Conservation (phyloP, 2,888 invertebrate genomes). For the Criorhina ranunculi region DNA sequence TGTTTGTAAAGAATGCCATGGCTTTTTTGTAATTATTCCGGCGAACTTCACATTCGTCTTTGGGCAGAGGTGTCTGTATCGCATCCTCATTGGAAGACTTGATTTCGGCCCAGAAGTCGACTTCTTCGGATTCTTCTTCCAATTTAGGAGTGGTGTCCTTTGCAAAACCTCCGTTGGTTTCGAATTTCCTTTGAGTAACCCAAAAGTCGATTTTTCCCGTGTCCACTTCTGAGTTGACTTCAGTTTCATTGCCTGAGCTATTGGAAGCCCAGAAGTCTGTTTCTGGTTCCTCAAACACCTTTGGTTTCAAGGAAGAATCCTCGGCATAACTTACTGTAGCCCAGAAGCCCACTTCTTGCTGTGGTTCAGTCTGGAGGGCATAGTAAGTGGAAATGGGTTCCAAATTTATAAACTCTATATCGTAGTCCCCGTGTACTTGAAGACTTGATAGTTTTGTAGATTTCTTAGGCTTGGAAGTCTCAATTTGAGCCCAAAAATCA, state of each 20-base stretch:
- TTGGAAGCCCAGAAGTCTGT: conserved; percentile 79
- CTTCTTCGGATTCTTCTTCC: conserved; percentile 69
- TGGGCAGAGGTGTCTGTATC: conserved; percentile 56
- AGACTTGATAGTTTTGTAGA: conserved; percentile 1
- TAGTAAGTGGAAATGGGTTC: conserved; percentile 38
- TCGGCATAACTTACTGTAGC: conserved; percentile 48
- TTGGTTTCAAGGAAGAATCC: conserved; percentile 37
- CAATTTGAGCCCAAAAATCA: conserved; percentile 50
- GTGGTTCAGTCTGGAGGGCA: conserved; percentile 1
- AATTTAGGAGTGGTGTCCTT: conserved; percentile 9
- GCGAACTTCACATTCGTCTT: conserved; percentile 81
- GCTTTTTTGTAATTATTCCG: conserved; percentile 83
- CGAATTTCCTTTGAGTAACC: conserved; percentile 58
- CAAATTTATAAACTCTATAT: conserved; percentile 49
- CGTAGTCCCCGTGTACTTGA: conserved; percentile 30
- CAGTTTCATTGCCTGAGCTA: conserved; percentile 78
- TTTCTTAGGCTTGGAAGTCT: conserved; percentile 28
- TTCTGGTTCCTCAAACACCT: conserved; percentile 43
- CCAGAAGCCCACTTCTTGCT: conserved; percentile 41
- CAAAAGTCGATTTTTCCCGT: conserved; percentile 71
- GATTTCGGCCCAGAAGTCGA: conserved; percentile 80
- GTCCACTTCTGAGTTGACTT: conserved; percentile 55
- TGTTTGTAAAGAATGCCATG: conserved; percentile 83
- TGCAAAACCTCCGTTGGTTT: conserved; percentile 21
- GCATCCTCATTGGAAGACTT: conserved; percentile 68